Evolutionary conservation across 2,113 vertebrate species (phyloP).

Genomic region (Anarhynchus alexandrinus): DNA sequence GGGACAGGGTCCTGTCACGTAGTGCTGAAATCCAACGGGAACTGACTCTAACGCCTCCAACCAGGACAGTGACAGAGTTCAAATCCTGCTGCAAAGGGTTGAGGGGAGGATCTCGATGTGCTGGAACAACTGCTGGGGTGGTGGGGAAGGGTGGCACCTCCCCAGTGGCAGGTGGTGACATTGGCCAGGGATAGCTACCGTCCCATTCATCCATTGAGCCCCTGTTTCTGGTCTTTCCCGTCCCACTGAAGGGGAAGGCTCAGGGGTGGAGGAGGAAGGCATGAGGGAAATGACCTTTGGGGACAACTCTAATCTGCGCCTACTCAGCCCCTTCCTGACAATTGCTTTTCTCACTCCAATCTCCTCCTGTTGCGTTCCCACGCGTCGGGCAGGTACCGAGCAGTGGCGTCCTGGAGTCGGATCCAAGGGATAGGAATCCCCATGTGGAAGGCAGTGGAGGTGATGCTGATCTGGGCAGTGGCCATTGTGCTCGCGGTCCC

Average conservation of each 20-base stretch:
- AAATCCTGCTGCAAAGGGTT: not conserved
- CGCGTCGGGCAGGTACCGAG: conserved; percentile 75
- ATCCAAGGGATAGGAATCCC: conserved; percentile 91
- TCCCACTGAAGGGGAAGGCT: not conserved
- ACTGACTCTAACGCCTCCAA: not conserved
- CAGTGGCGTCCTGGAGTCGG: conserved; percentile 89
- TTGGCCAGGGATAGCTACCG: not conserved
- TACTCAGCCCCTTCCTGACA: not conserved
- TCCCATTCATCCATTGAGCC: not conserved
- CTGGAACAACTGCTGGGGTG: not conserved
- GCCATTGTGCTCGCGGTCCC: conserved; percentile 84
- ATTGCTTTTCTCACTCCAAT: not conserved
- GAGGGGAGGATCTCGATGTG: not conserved
- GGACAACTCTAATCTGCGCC: not conserved
- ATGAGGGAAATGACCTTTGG: not conserved
- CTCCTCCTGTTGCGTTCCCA: not conserved
- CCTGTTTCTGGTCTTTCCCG: not conserved
- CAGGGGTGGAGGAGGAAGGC: not conserved
- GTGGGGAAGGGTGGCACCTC: not conserved
- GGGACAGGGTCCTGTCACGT: not conserved
- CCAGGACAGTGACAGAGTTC: not conserved
- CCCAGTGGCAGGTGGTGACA: rapidly evolving
- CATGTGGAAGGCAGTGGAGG: conserved; percentile 86
- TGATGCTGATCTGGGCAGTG: conserved; percentile 84
- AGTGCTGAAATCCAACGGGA: not conserved